Percentiles rank a stretch among this genome's conserved stretches.
Evolutionary conservation across 2,113 vertebrate genomes (phyloP).

Genomic region (Panurus biarmicus): DNA sequence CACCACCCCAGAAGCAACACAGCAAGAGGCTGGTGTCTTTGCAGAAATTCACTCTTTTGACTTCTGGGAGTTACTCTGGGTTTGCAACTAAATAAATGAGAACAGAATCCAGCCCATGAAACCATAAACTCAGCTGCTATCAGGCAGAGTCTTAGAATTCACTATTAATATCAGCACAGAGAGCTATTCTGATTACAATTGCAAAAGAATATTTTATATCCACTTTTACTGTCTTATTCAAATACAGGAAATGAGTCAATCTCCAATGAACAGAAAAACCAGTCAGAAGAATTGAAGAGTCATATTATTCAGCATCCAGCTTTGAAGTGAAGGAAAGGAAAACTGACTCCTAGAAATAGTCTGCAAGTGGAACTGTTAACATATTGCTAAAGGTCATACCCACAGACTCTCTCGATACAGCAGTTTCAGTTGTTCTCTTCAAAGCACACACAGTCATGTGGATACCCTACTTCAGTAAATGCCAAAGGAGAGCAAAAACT

Average conservation of each 20-base stretch:
- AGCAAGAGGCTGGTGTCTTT: not conserved
- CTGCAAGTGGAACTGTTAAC: not conserved
- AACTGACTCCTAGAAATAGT: conserved; percentile 14
- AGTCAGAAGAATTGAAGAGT: conserved; percentile 35
- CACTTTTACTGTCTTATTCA: conserved; percentile 64
- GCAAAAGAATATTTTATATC: conserved; percentile 60
- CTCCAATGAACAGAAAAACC: conserved; percentile 41
- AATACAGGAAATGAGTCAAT: conserved; percentile 65
- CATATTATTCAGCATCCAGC: conserved; percentile 14
- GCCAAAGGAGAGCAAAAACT: not conserved
- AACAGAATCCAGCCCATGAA: conserved; percentile 28
- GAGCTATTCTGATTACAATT: conserved; percentile 61
- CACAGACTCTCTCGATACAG: rapidly evolving
- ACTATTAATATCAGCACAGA: conserved; percentile 61
- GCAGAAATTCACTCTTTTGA: not conserved
- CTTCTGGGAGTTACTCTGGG: not conserved
- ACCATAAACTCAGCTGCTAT: conserved; percentile 50
- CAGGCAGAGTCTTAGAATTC: conserved; percentile 26
- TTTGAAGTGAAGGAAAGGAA: conserved; percentile 35
- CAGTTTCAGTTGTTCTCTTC: not conserved
- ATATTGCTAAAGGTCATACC: not conserved
- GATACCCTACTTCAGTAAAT: not conserved
- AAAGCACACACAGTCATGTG: not conserved
- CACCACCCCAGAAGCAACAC: not conserved
- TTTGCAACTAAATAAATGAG: conserved; percentile 16